A percentile compares a stretch with the other conserved stretches of the same genome.
phyloP scores from a whole-genome alignment of 2,888 invertebrate genomes.

The Acanthococcus lagerstroemiae region DNA sequence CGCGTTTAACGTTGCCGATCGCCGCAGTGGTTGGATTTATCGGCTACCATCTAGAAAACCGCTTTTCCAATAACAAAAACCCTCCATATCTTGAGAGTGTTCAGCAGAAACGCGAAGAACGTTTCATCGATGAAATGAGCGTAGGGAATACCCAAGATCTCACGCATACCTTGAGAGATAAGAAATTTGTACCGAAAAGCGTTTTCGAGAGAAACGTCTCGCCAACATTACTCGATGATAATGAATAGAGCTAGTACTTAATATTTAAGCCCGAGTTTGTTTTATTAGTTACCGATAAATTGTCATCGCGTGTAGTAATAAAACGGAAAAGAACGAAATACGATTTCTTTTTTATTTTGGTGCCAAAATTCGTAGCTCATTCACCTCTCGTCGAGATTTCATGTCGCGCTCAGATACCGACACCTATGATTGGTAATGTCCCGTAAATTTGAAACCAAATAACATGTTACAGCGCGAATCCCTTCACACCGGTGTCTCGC shows the following conservation, averaged over 20 bases:
- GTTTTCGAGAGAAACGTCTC: slow-evolving; percentile 45
- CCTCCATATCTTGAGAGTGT: slow-evolving; percentile 45
- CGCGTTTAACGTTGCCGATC: slow-evolving; percentile 68
- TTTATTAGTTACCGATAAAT: neutral
- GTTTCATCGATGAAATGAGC: slow-evolving; percentile 49
- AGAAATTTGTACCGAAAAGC: slow-evolving; percentile 46
- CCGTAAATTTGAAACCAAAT: neutral
- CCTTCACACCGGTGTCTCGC: slow-evolving; percentile 16
- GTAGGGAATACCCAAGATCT: slow-evolving; percentile 44
- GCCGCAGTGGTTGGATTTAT: slow-evolving; percentile 71
- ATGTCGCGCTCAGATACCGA: too few species aligned
- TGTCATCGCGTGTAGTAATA: neutral
- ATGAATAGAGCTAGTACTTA: too few species aligned
- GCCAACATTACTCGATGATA: slow-evolving; percentile 38
- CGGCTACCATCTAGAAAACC: slow-evolving; percentile 74
- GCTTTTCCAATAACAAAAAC: slow-evolving; percentile 48
- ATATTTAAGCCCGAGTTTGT: neutral
- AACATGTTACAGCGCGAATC: neutral
- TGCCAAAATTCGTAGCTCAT: too few species aligned
- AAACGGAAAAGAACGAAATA: neutral
- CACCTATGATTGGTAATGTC: too few species aligned
- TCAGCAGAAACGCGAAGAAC: slow-evolving; percentile 61
- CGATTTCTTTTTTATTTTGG: neutral
- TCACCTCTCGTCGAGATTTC: too few species aligned
- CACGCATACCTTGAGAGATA: slow-evolving; percentile 57